A percentile compares a stretch with the other conserved stretches of the same genome.
These are phyloP conservation scores for Nothoprocta pentlandii DNA, from an alignment of 2,113 vertebrate species.

Conservation along the genomic window DNA sequence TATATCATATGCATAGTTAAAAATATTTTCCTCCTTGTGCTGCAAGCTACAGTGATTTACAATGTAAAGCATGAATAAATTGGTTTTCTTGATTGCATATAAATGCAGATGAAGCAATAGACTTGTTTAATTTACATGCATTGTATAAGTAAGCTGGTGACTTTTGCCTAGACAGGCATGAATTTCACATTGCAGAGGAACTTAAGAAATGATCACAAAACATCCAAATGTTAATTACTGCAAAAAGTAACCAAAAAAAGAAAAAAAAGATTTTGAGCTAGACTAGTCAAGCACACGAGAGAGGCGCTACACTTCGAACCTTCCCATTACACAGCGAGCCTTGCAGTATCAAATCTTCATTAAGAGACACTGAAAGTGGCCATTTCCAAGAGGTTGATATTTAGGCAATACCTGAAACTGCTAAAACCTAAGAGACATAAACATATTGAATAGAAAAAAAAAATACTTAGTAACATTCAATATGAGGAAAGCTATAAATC, in stretches of 20 bases:
- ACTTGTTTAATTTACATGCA: not conserved
- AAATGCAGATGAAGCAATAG: not conserved
- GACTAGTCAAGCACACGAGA: not conserved
- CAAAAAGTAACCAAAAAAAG: not conserved
- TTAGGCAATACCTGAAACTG: not conserved
- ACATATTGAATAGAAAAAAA: not conserved
- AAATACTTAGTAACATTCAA: too few relatives aligned
- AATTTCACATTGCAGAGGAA: conserved; percentile 12
- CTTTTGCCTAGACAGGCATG: not conserved
- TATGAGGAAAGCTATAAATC: not conserved
- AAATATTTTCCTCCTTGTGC: not conserved
- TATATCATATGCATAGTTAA: not conserved
- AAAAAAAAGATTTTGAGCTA: not conserved
- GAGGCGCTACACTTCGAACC: not conserved
- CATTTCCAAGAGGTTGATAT: not conserved
- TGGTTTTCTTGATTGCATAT: not conserved
- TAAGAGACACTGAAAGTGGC: not conserved
- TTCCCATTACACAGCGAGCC: not conserved
- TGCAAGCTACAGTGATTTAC: not conserved
- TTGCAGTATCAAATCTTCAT: not conserved
- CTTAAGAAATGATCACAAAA: not conserved
- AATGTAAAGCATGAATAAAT: not conserved
- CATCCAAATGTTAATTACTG: not conserved
- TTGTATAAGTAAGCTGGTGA: not conserved
- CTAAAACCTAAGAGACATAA: not conserved